Evolutionary conservation across 1,140 invertebrate genomes (phyloP).

Genomic region (Druon quercuslanigerum): DNA sequence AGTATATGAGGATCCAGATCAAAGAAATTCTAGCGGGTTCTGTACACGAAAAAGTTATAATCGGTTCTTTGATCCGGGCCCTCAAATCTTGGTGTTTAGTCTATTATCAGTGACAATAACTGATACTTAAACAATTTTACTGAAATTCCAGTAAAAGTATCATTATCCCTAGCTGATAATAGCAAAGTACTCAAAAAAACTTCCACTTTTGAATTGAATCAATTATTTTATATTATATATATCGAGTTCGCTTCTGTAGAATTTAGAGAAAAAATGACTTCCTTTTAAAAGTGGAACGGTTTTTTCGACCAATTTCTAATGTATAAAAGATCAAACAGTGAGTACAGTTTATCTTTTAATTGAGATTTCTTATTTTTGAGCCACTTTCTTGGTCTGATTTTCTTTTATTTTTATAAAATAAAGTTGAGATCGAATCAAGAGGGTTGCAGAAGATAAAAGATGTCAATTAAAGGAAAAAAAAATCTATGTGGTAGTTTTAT

Average conservation of each 20-base stretch:
- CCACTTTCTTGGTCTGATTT: not conserved
- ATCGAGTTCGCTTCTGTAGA: not conserved
- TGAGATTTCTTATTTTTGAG: not conserved
- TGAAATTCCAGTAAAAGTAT: no score
- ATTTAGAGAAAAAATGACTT: not conserved
- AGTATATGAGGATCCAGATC: not conserved
- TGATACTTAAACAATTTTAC: not conserved
- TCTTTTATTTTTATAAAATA: not conserved
- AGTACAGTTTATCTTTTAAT: not conserved
- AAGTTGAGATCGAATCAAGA: not conserved
- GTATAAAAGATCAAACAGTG: not conserved
- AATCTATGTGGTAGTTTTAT: conserved; percentile 20
- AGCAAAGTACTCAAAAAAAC: not conserved
- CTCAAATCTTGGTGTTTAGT: no score
- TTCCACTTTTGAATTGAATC: not conserved
- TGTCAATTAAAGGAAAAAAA: not conserved
- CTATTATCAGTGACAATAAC: not conserved
- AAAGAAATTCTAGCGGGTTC: no score
- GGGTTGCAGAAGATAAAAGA: not conserved
- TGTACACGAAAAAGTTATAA: no score
- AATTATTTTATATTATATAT: not conserved
- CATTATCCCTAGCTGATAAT: no score
- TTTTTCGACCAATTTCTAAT: not conserved
- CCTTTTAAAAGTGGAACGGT: not conserved
- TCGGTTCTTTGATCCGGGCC: no score